Evolutionary conservation across 2,888 invertebrate species (phyloP), one percentile per base, ranked within the genome.

Genomic region (Brenthis hecate): DNA sequence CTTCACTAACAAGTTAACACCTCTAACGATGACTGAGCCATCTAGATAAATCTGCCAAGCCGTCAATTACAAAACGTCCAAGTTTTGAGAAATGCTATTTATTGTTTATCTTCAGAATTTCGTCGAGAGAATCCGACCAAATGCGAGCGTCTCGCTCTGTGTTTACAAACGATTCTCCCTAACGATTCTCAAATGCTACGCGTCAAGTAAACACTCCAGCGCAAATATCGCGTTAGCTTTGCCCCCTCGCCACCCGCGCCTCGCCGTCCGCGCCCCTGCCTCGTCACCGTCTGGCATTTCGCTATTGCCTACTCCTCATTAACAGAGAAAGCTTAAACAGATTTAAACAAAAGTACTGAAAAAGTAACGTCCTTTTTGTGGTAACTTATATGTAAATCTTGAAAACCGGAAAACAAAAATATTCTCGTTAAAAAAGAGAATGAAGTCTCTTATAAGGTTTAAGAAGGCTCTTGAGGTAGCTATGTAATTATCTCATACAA

Each of bases 141-240:
- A 87, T 84, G 85, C 82, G 85, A 89, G 83, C 84, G 85, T 83
- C 78, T 82, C 82, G 85, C 83, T 85, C 80, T 79, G 77, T 90
- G 87, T 90, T 92, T 91, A 83, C 88, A 81, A 83, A 88, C 84
- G 86, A 88, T 88, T 88, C 86, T 84, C 87, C 83, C 86, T 92
- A 91, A 92, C 90, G 87, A 89, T 92, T 87, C 86, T 89, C 90
- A 88, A 92, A 91, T 87, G 88, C 86, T 89, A 89, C 88, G 90
- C 91, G 89, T 86, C 82, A 83, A 77, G 86, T 85, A 88, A 90
- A 88, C 84, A 91, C 84, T 87, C 82, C 73, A 84, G 84, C 81
- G 85, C 88, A 87, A 90, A 89, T 82, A 87, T 80, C 80, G 81
- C 79, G 80, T 80, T 79, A 81, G 81, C 76, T 78, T 78, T 74